These are phyloP conservation scores for Polyommatus iphigenia DNA, from an alignment of 2,888 invertebrate genomes.

Conservation along the genomic window DNA sequence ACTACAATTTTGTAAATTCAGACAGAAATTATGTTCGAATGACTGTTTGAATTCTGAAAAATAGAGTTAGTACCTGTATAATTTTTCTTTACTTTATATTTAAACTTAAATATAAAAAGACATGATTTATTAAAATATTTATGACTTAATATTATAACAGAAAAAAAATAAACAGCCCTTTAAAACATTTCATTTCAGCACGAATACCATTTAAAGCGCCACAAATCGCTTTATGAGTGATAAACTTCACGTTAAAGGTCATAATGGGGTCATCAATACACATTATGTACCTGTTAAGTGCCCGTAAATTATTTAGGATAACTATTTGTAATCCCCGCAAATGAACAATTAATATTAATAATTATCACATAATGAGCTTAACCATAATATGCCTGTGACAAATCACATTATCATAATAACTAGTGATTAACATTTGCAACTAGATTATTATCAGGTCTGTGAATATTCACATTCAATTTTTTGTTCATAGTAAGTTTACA, in stretches of 20 bases:
- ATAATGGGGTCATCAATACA: slow-evolving; percentile 68
- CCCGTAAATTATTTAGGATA: slow-evolving; percentile 56
- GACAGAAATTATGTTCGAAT: neutral
- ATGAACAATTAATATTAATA: slow-evolving; percentile 56
- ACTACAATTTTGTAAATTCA: neutral
- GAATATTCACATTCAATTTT: neutral
- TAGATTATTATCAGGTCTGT: neutral
- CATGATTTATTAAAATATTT: no score
- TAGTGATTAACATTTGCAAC: neutral
- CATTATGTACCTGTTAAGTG: slow-evolving; percentile 48
- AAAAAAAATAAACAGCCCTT: neutral
- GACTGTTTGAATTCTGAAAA: no score
- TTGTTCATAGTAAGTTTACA: no score
- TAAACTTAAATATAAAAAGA: no score
- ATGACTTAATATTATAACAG: no score
- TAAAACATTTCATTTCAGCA: neutral
- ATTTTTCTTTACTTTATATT: no score
- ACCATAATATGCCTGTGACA: neutral
- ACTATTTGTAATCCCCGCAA: slow-evolving; percentile 58
- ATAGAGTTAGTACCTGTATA: no score
- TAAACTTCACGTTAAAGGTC: slow-evolving; percentile 56
- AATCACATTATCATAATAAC: slow-evolving; percentile 17
- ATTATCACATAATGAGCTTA: slow-evolving; percentile 39
- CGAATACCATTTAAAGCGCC: neutral
- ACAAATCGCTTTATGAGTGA: slow-evolving; percentile 56